Evolutionary conservation across 2,888 invertebrate species (phyloP).

Genomic region (Gymnosoma rotundatum): DNA sequence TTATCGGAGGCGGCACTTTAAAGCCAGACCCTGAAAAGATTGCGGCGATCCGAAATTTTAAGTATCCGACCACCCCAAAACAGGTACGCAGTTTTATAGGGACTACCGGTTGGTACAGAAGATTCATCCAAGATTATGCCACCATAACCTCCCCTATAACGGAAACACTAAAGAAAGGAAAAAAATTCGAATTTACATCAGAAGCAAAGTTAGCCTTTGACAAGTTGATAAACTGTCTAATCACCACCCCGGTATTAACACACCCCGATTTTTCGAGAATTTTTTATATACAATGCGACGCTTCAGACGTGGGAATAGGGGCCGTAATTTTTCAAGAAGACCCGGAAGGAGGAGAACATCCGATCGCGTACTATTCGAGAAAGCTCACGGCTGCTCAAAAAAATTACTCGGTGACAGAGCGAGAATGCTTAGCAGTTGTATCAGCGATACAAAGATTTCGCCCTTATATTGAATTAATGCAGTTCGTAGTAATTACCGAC

Average conservation of each 20-base stretch:
- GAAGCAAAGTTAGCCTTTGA: background rate
- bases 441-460: too few species aligned
- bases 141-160: background rate
- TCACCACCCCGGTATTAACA: background rate
- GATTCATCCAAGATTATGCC: background rate
- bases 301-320: background rate
- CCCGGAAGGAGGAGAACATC: background rate
- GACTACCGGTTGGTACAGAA: background rate
- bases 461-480: too few species aligned
- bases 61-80: background rate
- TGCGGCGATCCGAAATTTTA: background rate
- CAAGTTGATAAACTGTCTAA: background rate
- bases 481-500: too few species aligned
- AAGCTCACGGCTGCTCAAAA: too few species aligned
- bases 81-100: background rate
- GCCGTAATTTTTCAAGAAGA: background rate
- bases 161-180: background rate
- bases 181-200: background rate
- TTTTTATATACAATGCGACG: background rate
- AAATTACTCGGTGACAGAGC: too few species aligned
- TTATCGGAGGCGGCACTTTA: background rate
- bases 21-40: background rate
- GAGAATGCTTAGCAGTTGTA: too few species aligned
- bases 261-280: background rate
- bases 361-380: background rate